A percentile compares a stretch with the other conserved stretches of the same genome.
Evolutionary conservation across 2,797 vertebrate genomes (phyloP).

Genomic region (Gadopsis bispinosus): DNA sequence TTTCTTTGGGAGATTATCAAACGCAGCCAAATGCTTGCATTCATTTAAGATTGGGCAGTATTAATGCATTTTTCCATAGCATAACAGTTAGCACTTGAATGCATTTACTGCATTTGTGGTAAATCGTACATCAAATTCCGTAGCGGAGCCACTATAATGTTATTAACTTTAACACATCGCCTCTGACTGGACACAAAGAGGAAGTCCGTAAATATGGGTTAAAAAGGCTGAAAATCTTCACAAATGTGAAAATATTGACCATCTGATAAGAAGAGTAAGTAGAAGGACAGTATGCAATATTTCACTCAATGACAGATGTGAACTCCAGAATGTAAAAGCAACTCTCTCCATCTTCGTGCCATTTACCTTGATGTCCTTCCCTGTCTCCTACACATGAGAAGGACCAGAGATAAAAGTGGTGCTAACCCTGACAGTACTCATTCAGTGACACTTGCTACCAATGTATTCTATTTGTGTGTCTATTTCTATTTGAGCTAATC

Average conservation of each 20-base stretch:
- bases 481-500: conserved; percentile 55
- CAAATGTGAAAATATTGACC: background rate
- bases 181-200: background rate
- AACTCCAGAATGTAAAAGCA: conserved; percentile 34
- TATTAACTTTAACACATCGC: background rate
- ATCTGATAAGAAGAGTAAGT: conserved; percentile 5
- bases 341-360: conserved; percentile 40
- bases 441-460: conserved; percentile 68
- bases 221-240: background rate
- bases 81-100: background rate
- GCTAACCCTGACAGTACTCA: conserved; percentile 50
- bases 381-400: conserved; percentile 34
- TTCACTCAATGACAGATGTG: conserved; percentile 19
- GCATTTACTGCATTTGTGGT: background rate
- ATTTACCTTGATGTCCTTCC: conserved; percentile 42
- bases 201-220: background rate
- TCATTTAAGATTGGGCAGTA: background rate
- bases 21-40: background rate
- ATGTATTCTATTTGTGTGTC: conserved; percentile 60
- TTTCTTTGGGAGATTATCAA: background rate
- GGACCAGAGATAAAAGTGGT: conserved; percentile 38
- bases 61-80: background rate
- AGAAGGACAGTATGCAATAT: background rate
- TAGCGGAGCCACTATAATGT: background rate
- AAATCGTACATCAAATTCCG: background rate